Conservation (phyloP, 1,140 invertebrate species). For the Leguminivora glycinivorella region DNA sequence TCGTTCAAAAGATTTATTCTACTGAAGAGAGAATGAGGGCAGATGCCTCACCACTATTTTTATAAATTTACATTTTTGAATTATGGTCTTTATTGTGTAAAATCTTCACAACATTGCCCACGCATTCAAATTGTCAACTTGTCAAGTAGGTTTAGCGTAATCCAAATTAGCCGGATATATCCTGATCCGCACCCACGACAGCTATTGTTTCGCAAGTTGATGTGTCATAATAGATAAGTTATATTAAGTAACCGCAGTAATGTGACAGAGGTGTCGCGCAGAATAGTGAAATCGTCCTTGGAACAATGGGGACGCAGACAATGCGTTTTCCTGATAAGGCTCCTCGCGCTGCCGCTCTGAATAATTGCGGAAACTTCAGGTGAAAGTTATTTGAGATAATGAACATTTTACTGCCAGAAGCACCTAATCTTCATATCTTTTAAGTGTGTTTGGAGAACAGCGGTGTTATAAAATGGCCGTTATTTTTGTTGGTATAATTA, state of each 20-base stretch:
- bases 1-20: too few relatives aligned
- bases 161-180: conserved; percentile 3
- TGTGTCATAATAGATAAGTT: conserved; percentile 28
- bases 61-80: background rate
- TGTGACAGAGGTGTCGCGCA: conserved; percentile 33
- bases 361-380: conserved; percentile 49
- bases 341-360: conserved; percentile 40
- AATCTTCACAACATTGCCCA: background rate
- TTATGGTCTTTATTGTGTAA: background rate
- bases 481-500: background rate
- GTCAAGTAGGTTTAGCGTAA: background rate
- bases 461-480: background rate
- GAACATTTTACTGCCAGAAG: conserved; percentile 17
- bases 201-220: conserved; percentile 18
- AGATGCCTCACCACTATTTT: too few relatives aligned
- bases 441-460: conserved; percentile 8
- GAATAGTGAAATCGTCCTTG: conserved; percentile 60
- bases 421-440: conserved; percentile 16
- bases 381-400: conserved; percentile 29
- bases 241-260: conserved; percentile 26
- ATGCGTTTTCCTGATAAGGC: conserved; percentile 58
- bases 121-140: background rate
- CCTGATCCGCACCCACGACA: background rate
- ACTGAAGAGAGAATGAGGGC: too few relatives aligned
- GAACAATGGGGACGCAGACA: conserved; percentile 48